phyloP scores from a whole-genome alignment of 2,888 invertebrate species.

The Itoplectis maculator region DNA sequence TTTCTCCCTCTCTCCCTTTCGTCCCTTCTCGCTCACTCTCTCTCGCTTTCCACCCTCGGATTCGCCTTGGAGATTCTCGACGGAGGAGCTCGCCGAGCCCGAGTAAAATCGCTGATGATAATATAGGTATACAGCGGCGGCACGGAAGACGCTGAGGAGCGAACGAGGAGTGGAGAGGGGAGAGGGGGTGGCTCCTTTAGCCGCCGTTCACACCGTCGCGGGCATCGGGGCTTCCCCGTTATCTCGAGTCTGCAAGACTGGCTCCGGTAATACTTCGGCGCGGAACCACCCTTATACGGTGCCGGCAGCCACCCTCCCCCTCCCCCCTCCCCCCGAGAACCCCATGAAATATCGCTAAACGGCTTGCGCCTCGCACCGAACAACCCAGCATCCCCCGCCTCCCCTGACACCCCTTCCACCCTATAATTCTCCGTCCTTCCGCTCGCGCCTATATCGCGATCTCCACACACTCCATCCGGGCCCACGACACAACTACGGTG shows the following conservation, averaged over 20 bases:
- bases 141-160: neutral
- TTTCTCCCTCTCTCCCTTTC: conserved; percentile 62
- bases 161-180: no score
- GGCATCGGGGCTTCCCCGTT: conserved; percentile 77
- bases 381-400: no score
- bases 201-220: conserved; percentile 77
- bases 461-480: conserved; percentile 46
- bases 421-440: conserved; percentile 55
- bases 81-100: conserved; percentile 23
- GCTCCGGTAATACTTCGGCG: conserved; percentile 81
- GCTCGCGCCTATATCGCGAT: conserved; percentile 33
- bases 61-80: conserved; percentile 47
- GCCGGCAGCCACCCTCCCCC: conserved; percentile 43
- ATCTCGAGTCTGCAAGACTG: conserved; percentile 84
- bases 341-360: conserved; percentile 84
- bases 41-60: conserved; percentile 56
- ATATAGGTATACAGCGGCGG: conserved; percentile 11
- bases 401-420: conserved; percentile 56
- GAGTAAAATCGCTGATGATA: conserved; percentile 10
- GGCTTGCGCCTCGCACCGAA: conserved; percentile 71
- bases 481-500: conserved; percentile 52
- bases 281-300: conserved; percentile 69
- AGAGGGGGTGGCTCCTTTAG: conserved; percentile 75
- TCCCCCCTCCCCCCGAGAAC: conserved; percentile 67
- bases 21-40: conserved; percentile 56